A percentile compares a stretch with the other conserved stretches of the same genome.
Evolutionary conservation across 1,140 invertebrate genomes (phyloP).

Genomic region (Psilanteris sp.): DNA sequence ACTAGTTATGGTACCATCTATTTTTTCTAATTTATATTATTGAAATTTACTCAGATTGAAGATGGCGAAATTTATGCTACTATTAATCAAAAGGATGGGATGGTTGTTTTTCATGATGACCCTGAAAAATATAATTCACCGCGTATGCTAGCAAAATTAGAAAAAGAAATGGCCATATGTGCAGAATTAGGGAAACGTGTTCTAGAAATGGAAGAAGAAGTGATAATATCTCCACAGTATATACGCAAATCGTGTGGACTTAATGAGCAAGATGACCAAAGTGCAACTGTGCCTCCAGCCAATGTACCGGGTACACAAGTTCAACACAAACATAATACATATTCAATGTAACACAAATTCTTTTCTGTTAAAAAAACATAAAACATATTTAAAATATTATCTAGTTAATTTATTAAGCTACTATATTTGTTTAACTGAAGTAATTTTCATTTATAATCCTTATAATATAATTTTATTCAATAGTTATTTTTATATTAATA

Average conservation of each 20-base stretch:
- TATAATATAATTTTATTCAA: no score
- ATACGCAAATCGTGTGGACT: conserved; percentile 86
- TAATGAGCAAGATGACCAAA: conserved; percentile 83
- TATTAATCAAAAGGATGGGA: conserved; percentile 98
- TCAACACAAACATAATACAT: conserved; percentile 76
- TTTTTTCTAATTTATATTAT: no score
- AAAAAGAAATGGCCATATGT: conserved; percentile 93
- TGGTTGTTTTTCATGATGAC: conserved; percentile 97
- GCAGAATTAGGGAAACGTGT: conserved; percentile 93
- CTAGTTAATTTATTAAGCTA: no score
- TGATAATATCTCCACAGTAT: conserved; percentile 93
- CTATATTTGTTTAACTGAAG: no score
- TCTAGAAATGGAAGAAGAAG: conserved; percentile 95
- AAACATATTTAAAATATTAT: no score
- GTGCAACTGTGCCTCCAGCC: conserved; percentile 79
- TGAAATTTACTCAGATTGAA: conserved; percentile 93
- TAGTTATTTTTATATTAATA: no score
- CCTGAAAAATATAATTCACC: conserved; percentile 96
- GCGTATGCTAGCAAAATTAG: conserved; percentile 90
- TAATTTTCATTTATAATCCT: no score
- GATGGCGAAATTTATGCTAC: conserved; percentile 98
- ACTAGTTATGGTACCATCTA: no score
- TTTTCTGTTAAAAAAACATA: no score
- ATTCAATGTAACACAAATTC: conserved; percentile 76
- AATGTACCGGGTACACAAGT: conserved; percentile 78